These are phyloP conservation scores for Sisor rabdophorus DNA, from an alignment of 2,113 vertebrate genomes.

Conservation along the genomic window DNA sequence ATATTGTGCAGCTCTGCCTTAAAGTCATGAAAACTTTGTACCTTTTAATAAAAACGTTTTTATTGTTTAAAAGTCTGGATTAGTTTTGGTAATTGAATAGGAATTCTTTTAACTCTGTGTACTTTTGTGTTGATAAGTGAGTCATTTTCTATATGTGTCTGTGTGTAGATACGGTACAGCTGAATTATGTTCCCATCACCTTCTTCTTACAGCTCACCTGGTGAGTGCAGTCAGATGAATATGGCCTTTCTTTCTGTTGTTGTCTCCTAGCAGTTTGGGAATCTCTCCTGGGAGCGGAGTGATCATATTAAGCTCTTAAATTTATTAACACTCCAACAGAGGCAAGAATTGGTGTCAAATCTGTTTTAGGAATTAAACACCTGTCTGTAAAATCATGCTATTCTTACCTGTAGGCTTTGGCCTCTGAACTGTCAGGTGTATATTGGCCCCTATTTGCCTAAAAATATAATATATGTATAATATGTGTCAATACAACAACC, in stretches of 20 bases:
- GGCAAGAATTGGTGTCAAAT: conserved; percentile 57
- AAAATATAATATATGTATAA: too few relatives aligned
- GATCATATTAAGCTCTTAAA: conserved; percentile 26
- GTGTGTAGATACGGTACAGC: conserved; percentile 81
- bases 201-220: conserved; percentile 77
- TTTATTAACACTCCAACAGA: conserved; percentile 50
- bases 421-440: not conserved
- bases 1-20: too few relatives aligned
- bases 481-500: too few relatives aligned
- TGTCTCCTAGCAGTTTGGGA: conserved; percentile 26
- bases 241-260: conserved; percentile 32
- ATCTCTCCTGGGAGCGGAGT: conserved; percentile 16
- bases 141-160: not conserved
- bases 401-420: conserved; percentile 2
- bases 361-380: conserved; percentile 40
- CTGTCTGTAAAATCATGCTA: conserved; percentile 36
- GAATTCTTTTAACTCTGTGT: not conserved
- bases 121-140: not conserved
- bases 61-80: too few relatives aligned
- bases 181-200: conserved; percentile 87
- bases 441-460: not conserved
- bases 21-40: too few relatives aligned
- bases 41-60: too few relatives aligned
- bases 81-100: too few relatives aligned
- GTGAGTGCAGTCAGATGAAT: conserved; percentile 67